Percentiles rank a stretch among this genome's conserved stretches.
Conservation (phyloP, 1,140 invertebrate genomes). For the Cheumatopsyche charites region DNA sequence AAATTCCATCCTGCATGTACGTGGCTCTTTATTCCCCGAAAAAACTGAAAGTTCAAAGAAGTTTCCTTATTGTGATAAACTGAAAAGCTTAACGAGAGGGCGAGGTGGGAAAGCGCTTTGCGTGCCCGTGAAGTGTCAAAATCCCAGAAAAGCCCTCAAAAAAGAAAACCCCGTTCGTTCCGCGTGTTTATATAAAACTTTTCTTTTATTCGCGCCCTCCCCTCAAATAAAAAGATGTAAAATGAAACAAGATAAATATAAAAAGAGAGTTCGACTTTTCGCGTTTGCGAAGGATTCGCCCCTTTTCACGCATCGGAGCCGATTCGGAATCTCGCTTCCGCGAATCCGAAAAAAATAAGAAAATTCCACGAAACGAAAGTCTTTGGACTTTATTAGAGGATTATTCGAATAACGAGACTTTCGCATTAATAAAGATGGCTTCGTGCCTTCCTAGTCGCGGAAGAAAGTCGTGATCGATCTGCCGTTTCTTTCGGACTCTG, state of each 20-base stretch:
- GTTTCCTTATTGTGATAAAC: constrained; percentile 25
- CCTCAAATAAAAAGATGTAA: constrained; percentile 1
- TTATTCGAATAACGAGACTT: neutral
- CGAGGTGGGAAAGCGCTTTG: neutral
- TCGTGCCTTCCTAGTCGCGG: neutral
- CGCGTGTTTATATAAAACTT: constrained; percentile 25
- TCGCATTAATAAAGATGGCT: constrained; percentile 12
- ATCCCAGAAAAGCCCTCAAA: constrained; percentile 21
- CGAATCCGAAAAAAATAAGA: no score
- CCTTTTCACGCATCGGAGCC: neutral
- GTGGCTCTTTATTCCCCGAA: neutral
- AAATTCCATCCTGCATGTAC: no score
- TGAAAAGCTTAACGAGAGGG: constrained; percentile 23
- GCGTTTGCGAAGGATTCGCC: neutral
- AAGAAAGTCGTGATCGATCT: constrained; percentile 6
- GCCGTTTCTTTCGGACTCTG: neutral
- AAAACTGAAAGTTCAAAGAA: constrained; percentile 21
- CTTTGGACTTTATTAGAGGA: neutral
- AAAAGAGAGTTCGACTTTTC: constrained; percentile 11
- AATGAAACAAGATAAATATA: neutral
- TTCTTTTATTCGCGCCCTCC: neutral
- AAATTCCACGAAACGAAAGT: no score
- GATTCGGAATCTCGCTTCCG: neutral
- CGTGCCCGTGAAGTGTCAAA: constrained; percentile 15
- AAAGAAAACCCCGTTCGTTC: neutral